Conservation (phyloP, 2,888 invertebrate genomes). For the Lypha dubia region DNA sequence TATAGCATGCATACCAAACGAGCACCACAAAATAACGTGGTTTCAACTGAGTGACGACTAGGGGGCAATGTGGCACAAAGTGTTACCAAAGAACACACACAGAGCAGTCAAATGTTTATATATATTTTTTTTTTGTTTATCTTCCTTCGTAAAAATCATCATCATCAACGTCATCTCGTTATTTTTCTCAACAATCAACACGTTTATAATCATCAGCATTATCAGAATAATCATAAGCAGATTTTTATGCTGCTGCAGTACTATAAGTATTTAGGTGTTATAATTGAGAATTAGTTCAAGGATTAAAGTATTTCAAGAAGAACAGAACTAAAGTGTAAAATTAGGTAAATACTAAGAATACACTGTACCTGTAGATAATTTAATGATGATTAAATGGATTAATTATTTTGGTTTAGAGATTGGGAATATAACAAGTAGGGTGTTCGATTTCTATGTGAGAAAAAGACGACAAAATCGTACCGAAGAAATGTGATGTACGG, state of each 20-base stretch:
- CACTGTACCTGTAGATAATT: neutral
- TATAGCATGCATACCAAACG: slow-evolving; percentile 53
- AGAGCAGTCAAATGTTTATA: slow-evolving; percentile 8
- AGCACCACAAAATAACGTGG: slow-evolving; percentile 31
- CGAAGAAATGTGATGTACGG: no score
- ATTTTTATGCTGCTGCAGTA: slow-evolving; percentile 15
- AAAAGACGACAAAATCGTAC: no score
- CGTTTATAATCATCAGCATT: slow-evolving; percentile 41
- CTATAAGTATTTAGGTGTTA: neutral
- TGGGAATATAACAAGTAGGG: no score
- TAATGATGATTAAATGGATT: neutral
- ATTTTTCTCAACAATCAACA: slow-evolving; percentile 53
- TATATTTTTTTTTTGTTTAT: no score
- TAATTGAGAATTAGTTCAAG: slow-evolving; percentile 1
- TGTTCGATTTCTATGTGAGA: no score
- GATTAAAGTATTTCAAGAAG: neutral
- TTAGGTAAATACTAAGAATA: neutral
- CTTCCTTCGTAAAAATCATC: slow-evolving; percentile 21
- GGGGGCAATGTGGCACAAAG: slow-evolving; percentile 19
- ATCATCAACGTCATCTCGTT: slow-evolving; percentile 30
- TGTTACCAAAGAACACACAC: slow-evolving; percentile 17
- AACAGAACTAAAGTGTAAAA: neutral
- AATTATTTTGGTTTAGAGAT: no score
- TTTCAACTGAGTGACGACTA: slow-evolving; percentile 1
- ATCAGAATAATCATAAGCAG: slow-evolving; percentile 26